Evolutionary conservation across 1,140 invertebrate species (phyloP), one percentile per base, ranked within the genome.

Genomic region (Temnothorax curvispinosus): DNA sequence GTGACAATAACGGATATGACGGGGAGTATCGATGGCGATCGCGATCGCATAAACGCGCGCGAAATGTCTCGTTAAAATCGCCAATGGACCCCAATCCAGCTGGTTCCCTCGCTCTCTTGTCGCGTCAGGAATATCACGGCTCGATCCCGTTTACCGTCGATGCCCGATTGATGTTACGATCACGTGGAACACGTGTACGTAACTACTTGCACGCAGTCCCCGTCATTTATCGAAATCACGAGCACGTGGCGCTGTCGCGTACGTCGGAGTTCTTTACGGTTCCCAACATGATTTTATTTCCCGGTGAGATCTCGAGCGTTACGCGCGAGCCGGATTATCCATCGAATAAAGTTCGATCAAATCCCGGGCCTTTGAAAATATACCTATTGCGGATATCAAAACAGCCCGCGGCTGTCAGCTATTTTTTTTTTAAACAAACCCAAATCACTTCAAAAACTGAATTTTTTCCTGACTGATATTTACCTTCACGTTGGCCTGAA

Each of bases 111-210:
- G n/a, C n/a, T n/a, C 21, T 27, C 27, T 27, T 27, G 27, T 32
- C 27, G 7, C 81, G 56, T 15, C 27, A 47, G 21, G 1, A 72
- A 50, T 18, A 21, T 50, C 52, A 35, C 21, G 38, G n/a, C 54
- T 41, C 74, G 74, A 76, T 44, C 18, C n/a, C 35, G 50, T 65
- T 84, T 64, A 62, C 18, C 54, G 32, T 54, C 32, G 82, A 87
- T 62, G 81, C 65, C 47, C 86, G 86, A 89, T 90, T 89, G 85
- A 89, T 86, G 88, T 80, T 81, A 85, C 64, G 86, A 75, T 81
- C 78, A 80, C 72, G 60, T 74, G 88, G 75, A 85, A 87, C 86
- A 89, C 87, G 52, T 89, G 81, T 76, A 81, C 74, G 84, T 91
- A 88, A 85, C 90, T 86, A 89, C 86, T 89, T 87, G 86, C 85